Evolutionary conservation across 2,797 vertebrate species (phyloP).

Genomic region (Neopelma chrysocephalum): DNA sequence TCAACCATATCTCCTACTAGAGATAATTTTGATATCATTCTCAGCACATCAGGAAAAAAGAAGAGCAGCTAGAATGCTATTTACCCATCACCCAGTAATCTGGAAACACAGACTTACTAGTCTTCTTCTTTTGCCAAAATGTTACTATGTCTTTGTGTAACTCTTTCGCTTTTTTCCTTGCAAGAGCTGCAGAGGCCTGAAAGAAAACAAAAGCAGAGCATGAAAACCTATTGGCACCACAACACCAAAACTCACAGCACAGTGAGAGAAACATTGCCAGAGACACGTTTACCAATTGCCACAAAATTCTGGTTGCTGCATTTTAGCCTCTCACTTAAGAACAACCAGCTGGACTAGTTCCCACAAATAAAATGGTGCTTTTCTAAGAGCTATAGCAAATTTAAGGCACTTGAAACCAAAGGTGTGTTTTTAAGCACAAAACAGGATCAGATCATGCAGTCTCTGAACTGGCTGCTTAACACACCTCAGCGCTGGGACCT

Average conservation of each 20-base stretch:
- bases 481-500: not conserved
- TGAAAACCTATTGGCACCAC: not conserved
- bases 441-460: accelerated
- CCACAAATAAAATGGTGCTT: not conserved
- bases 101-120: slow-evolving; percentile 78
- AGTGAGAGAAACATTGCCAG: not conserved
- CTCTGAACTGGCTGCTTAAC: not conserved
- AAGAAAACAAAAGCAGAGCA: slow-evolving; percentile 22
- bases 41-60: not conserved
- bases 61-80: accelerated
- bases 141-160: slow-evolving; percentile 84
- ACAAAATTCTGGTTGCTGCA: not conserved
- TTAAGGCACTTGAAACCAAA: not conserved
- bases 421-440: not conserved
- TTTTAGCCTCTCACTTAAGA: not conserved
- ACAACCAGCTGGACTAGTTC: not conserved
- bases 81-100: not conserved
- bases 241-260: accelerated
- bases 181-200: slow-evolving; percentile 86
- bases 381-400: not conserved
- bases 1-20: not conserved
- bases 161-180: slow-evolving; percentile 87
- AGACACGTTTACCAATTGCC: not conserved
- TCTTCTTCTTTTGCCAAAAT: slow-evolving; percentile 91
- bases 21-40: not conserved